Evolutionary conservation across 2,797 vertebrate species (phyloP).

Genomic region (Basileuterus tristriatus): DNA sequence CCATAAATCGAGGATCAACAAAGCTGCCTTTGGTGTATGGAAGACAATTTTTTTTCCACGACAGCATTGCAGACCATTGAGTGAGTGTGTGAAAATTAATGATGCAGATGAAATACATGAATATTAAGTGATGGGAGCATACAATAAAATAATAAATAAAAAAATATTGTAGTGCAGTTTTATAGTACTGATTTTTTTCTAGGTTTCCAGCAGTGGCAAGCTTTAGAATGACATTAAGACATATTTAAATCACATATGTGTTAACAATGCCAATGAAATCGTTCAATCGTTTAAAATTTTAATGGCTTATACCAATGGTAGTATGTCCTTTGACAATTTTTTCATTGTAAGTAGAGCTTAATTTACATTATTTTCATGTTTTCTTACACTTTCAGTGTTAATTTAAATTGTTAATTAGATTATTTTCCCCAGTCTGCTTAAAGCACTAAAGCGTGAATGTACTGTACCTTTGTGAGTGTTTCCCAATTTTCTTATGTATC

Average conservation of each 20-base stretch:
- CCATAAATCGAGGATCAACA: not conserved
- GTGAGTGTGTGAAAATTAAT: slow-evolving; percentile 7
- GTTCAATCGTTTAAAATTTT: not conserved
- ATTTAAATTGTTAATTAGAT: not conserved
- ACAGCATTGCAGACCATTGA: not conserved
- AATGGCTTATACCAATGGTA: not conserved
- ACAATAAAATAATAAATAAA: not conserved
- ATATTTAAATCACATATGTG: not conserved
- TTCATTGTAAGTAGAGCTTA: not conserved
- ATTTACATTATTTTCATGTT: not conserved
- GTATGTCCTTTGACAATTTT: not conserved
- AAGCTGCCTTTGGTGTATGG: not conserved
- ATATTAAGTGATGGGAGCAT: not conserved
- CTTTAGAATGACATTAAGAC: not conserved
- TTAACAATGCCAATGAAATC: not conserved
- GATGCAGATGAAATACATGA: not conserved
- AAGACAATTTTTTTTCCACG: not conserved
- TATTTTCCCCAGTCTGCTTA: not conserved
- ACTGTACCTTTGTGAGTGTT: not conserved
- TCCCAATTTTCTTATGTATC: rapidly evolving
- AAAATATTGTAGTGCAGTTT: not conserved
- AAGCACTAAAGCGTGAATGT: not conserved
- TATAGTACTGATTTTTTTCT: not conserved
- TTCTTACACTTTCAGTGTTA: not conserved
- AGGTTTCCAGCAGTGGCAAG: not conserved